Percentiles rank a stretch among this genome's conserved stretches.
Evolutionary conservation across 2,113 vertebrate species (phyloP).

Genomic region (Tachysurus vachellii): DNA sequence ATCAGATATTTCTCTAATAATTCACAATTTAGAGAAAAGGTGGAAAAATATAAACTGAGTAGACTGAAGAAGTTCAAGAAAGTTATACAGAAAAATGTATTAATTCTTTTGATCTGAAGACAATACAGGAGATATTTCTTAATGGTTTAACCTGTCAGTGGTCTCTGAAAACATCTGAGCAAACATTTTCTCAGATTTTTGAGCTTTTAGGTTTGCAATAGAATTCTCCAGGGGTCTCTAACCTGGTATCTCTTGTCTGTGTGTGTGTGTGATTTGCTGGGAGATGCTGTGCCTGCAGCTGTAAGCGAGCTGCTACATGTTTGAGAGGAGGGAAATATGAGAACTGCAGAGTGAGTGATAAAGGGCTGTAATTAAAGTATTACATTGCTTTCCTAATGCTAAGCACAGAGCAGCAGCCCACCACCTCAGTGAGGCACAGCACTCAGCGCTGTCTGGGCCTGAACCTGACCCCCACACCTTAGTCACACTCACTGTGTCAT

Average conservation of each 20-base stretch:
- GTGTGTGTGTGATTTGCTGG: slow-evolving; percentile 27
- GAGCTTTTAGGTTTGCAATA: background rate
- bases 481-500: slow-evolving; percentile 46
- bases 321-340: slow-evolving; percentile 54
- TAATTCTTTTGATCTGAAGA: background rate
- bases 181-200: background rate
- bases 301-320: slow-evolving; percentile 55
- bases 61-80: background rate
- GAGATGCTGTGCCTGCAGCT: slow-evolving; percentile 48
- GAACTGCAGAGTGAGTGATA: slow-evolving; percentile 54
- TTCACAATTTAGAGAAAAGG: background rate
- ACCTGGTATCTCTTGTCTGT: background rate
- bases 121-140: background rate
- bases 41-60: background rate
- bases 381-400: slow-evolving; percentile 60
- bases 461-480: slow-evolving; percentile 45
- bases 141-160: background rate
- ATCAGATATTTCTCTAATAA: background rate
- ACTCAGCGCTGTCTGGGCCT: slow-evolving; percentile 50
- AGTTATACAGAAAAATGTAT: background rate
- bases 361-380: slow-evolving; percentile 62
- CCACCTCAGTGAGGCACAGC: slow-evolving; percentile 52
- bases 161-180: background rate
- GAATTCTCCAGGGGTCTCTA: background rate
- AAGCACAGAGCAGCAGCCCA: slow-evolving; percentile 57